A percentile compares a stretch with the other conserved stretches of the same genome.
These are phyloP conservation scores for Drosophila tripunctata DNA, from an alignment of 2,888 invertebrate genomes.

Conservation along the genomic window DNA sequence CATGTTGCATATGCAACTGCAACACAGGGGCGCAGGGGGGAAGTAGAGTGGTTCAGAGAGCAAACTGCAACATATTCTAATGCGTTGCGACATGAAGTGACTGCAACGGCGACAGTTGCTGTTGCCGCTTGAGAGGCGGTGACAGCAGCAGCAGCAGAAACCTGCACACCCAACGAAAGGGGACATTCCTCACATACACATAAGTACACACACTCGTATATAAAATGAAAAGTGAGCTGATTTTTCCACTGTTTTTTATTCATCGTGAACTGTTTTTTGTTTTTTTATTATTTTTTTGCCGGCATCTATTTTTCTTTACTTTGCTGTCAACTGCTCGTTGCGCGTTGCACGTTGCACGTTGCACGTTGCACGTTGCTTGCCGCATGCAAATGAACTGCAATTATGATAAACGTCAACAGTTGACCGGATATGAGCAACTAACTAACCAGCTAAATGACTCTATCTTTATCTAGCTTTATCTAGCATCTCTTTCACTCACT, in stretches of 20 bases:
- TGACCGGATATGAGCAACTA: slow-evolving; percentile 82
- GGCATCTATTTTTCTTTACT: slow-evolving; percentile 15
- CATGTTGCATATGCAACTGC: slow-evolving; percentile 76
- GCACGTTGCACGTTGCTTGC: slow-evolving; percentile 16
- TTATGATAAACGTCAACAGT: slow-evolving; percentile 83
- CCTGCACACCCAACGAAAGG: background rate
- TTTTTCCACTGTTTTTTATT: slow-evolving; percentile 24
- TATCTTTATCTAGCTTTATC: background rate
- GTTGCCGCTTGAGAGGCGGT: slow-evolving; percentile 80
- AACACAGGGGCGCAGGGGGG: slow-evolving; percentile 35
- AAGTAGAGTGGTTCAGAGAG: background rate
- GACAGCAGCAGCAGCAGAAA: slow-evolving; percentile 55
- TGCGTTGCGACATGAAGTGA: slow-evolving; percentile 78
- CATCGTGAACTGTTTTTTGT: slow-evolving; percentile 26
- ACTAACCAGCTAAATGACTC: slow-evolving; percentile 57
- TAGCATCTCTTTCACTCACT: background rate
- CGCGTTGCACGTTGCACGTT: slow-evolving; percentile 52
- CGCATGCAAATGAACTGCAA: slow-evolving; percentile 81
- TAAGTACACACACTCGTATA: background rate
- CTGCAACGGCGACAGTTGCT: slow-evolving; percentile 80
- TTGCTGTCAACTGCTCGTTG: slow-evolving; percentile 35
- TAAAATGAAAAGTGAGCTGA: slow-evolving; percentile 68
- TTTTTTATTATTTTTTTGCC: slow-evolving; percentile 19
- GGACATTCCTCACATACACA: background rate
- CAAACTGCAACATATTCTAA: slow-evolving; percentile 78